Conservation (phyloP, 2,113 vertebrate genomes). For the Romanogobio albipinnatus region DNA sequence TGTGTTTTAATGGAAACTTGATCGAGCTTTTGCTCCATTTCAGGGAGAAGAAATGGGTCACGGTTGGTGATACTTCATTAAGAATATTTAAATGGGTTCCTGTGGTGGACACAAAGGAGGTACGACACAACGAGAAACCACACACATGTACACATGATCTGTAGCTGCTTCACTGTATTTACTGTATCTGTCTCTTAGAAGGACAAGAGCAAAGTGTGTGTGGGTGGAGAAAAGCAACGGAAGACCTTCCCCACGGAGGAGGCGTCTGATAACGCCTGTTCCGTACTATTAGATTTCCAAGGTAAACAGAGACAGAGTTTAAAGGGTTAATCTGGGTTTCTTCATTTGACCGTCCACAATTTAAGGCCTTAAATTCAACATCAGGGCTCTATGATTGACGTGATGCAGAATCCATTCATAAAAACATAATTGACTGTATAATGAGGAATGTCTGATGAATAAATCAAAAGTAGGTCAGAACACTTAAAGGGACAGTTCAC, state of each 20-base stretch:
- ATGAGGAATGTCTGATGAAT: too few species aligned
- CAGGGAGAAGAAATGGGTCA: conserved; percentile 94
- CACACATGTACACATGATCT: background rate
- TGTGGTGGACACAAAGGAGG: conserved; percentile 87
- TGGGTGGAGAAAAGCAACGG: conserved; percentile 69
- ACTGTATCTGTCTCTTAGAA: conserved; percentile 69
- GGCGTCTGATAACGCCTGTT: conserved; percentile 76
- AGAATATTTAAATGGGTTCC: conserved; percentile 92
- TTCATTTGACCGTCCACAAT: too few species aligned
- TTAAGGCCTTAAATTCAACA: too few species aligned
- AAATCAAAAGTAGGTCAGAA: too few species aligned
- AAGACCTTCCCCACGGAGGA: conserved; percentile 80
- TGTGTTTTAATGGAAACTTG: background rate
- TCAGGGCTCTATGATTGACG: too few species aligned
- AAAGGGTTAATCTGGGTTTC: background rate
- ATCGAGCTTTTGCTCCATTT: conserved; percentile 8
- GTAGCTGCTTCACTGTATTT: background rate
- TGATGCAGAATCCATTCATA: too few species aligned
- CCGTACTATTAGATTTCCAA: conserved; percentile 86
- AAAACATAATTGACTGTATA: too few species aligned
- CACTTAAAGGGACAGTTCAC: too few species aligned
- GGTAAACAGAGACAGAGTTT: conserved; percentile 70
- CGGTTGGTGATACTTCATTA: conserved; percentile 87
- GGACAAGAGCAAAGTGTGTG: conserved; percentile 80
- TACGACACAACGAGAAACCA: conserved; percentile 53